Evolutionary conservation across 1,140 invertebrate genomes (phyloP).

Genomic region (Hyles euphorbiae): DNA sequence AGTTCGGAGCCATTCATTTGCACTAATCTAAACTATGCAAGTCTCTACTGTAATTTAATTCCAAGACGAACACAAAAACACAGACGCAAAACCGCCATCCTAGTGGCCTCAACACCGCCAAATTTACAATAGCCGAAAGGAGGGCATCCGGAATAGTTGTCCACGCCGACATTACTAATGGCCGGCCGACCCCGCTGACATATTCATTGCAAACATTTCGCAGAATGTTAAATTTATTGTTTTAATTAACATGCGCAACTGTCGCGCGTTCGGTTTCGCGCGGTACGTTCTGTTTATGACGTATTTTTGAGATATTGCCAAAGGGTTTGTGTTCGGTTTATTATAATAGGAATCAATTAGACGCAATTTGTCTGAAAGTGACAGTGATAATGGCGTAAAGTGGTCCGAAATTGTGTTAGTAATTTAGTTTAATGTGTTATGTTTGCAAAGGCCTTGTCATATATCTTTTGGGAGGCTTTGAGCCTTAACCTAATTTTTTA

Average conservation of each 20-base stretch:
- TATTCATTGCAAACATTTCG: slow-evolving; percentile 53
- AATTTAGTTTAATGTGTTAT: too few relatives aligned
- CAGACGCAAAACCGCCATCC: slow-evolving; percentile 7
- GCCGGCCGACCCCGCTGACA: slow-evolving; percentile 42
- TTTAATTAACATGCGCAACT: slow-evolving; percentile 56
- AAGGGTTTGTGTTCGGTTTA: background rate
- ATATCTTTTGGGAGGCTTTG: too few relatives aligned
- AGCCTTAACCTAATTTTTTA: too few relatives aligned
- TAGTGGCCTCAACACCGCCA: slow-evolving; percentile 39
- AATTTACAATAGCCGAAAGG: slow-evolving; percentile 53
- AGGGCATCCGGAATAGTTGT: slow-evolving; percentile 38
- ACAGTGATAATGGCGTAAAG: too few relatives aligned
- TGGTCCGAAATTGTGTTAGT: too few relatives aligned
- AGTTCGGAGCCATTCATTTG: too few relatives aligned
- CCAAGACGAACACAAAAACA: too few relatives aligned
- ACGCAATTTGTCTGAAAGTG: too few relatives aligned
- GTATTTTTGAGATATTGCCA: slow-evolving; percentile 16
- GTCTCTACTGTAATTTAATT: too few relatives aligned
- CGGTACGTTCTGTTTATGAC: slow-evolving; percentile 28
- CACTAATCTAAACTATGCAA: too few relatives aligned
- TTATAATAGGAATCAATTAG: too few relatives aligned
- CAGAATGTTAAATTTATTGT: slow-evolving; percentile 51
- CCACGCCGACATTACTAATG: slow-evolving; percentile 47
- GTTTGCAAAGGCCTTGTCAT: too few relatives aligned
- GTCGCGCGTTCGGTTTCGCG: slow-evolving; percentile 40